phyloP scores from a whole-genome alignment of 2,888 invertebrate genomes.

The Stramonita haemastoma region DNA sequence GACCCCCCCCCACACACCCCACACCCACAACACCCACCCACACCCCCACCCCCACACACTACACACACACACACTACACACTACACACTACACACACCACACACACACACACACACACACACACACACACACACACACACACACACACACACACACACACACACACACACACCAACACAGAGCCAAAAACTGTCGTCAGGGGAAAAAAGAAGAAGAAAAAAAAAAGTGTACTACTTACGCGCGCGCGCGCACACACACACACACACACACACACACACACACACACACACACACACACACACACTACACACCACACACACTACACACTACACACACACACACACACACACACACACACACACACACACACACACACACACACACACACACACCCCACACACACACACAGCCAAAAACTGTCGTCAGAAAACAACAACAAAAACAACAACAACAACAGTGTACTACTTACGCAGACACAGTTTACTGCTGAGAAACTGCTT shows the following conservation, averaged over 20 bases:
- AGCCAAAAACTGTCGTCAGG: not conserved
- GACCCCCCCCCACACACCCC: too few species aligned
- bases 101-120: too few species aligned
- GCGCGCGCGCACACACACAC: slow-evolving; percentile 2
- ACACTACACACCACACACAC: too few species aligned
- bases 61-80: too few species aligned
- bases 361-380: slow-evolving; percentile 17
- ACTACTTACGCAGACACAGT: slow-evolving; percentile 57
- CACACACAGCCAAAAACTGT: not conserved
- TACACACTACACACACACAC: too few species aligned
- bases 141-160: too few species aligned
- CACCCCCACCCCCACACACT: too few species aligned
- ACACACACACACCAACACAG: too few species aligned
- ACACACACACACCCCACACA: slow-evolving; percentile 1
- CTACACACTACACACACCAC: too few species aligned
- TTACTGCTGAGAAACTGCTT: slow-evolving; percentile 52
- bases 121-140: too few species aligned
- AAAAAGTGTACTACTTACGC: too few species aligned
- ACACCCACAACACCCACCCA: too few species aligned
- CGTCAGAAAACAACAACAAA: not conserved
- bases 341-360: slow-evolving; percentile 14
- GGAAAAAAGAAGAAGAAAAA: not conserved
- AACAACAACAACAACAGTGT: not conserved
- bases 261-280: slow-evolving; percentile 13
- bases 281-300: slow-evolving; percentile 5